Percentiles rank a stretch among this genome's conserved stretches.
Evolutionary conservation across 2,888 invertebrate species (phyloP).

Genomic region (Pandemis cinnamomeana): DNA sequence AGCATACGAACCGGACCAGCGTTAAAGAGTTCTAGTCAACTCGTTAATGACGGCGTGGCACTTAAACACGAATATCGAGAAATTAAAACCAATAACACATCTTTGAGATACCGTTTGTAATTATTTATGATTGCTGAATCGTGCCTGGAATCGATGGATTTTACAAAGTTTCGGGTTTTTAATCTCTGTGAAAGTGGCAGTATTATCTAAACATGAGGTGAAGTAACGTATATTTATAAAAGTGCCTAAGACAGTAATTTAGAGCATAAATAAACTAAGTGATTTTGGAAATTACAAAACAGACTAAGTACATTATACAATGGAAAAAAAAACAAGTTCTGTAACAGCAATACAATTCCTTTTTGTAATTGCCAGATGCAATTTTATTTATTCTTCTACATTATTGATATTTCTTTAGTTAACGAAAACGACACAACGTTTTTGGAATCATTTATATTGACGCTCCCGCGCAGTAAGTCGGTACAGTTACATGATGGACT

Average conservation of each 20-base stretch:
- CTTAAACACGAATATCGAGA: slow-evolving; percentile 18
- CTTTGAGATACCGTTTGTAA: slow-evolving; percentile 1
- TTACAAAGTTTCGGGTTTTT: neutral
- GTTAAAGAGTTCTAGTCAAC: slow-evolving; percentile 8
- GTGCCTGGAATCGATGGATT: neutral
- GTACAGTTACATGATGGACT: too few relatives aligned
- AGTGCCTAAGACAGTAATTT: neutral
- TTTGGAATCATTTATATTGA: too few relatives aligned
- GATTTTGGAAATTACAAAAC: too few relatives aligned
- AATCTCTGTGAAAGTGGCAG: neutral
- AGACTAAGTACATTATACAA: too few relatives aligned
- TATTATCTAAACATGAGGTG: neutral
- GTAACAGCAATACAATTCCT: too few relatives aligned
- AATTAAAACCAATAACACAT: slow-evolving; percentile 8
- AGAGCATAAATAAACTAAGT: too few relatives aligned
- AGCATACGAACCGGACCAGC: slow-evolving; percentile 12
- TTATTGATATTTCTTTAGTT: too few relatives aligned
- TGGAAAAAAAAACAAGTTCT: too few relatives aligned
- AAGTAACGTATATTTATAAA: neutral
- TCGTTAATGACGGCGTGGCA: slow-evolving; percentile 17
- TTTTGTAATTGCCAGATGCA: too few relatives aligned
- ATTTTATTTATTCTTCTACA: too few relatives aligned
- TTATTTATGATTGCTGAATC: slow-evolving; percentile 1
- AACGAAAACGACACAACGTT: too few relatives aligned
- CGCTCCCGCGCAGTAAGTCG: too few relatives aligned